phyloP scores from a whole-genome alignment of 2,113 vertebrate species.

The Capreolus pygargus region DNA sequence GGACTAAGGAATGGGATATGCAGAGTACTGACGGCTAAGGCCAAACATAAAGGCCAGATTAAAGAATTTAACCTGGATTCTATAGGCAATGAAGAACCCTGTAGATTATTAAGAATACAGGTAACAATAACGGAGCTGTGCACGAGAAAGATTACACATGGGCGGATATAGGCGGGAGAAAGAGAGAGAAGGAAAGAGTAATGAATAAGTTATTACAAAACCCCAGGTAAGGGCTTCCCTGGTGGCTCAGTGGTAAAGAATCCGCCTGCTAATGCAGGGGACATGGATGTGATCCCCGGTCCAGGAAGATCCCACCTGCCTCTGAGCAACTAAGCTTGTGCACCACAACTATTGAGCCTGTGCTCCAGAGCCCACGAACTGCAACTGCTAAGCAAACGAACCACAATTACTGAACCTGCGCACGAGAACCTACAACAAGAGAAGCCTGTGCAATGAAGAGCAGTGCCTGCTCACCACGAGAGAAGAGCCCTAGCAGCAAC shows the following conservation, averaged over 20 bases:
- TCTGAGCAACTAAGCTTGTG: background rate
- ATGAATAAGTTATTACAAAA: background rate
- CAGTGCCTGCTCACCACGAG: background rate
- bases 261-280: background rate
- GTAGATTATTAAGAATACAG: background rate
- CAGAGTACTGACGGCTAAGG: background rate
- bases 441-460: background rate
- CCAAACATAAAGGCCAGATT: background rate
- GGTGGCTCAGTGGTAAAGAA: background rate
- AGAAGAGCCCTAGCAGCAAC: background rate
- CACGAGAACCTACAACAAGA: background rate
- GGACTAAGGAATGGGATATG: fast-evolving
- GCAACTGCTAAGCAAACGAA: background rate
- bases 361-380: background rate
- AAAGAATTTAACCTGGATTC: background rate
- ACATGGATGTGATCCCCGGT: background rate
- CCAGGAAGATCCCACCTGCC: background rate
- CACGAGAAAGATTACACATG: background rate
- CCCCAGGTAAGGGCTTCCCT: background rate
- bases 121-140: background rate
- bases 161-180: background rate
- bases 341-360: background rate
- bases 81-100: background rate
- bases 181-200: background rate
- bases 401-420: background rate